Evolutionary conservation across 1,140 invertebrate species (phyloP).

Genomic region (Drepana arcuata): DNA sequence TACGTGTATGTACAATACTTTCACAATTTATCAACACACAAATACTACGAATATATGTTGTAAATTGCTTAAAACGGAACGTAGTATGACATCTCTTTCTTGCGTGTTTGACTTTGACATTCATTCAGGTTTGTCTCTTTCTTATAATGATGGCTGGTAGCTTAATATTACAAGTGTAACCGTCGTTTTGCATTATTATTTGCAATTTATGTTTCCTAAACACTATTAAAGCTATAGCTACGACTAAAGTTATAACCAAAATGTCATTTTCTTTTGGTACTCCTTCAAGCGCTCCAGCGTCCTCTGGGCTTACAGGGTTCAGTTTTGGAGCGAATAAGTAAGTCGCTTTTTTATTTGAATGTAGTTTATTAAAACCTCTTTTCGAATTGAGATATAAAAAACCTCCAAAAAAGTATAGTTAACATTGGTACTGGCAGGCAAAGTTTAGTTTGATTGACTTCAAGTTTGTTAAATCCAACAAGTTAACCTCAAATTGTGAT

Average conservation of each 20-base stretch:
- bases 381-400: constrained; percentile 11
- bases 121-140: too few relatives aligned
- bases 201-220: too few relatives aligned
- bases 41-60: too few relatives aligned
- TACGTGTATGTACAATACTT: too few relatives aligned
- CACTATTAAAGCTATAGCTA: too few relatives aligned
- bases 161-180: too few relatives aligned
- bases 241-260: constrained; percentile 9
- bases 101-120: too few relatives aligned
- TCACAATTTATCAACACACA: too few relatives aligned
- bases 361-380: constrained; percentile 13
- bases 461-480: constrained; percentile 5
- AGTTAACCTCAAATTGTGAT: constrained; percentile 1
- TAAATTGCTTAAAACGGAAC: too few relatives aligned
- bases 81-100: too few relatives aligned
- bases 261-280: constrained; percentile 61
- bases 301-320: constrained; percentile 44
- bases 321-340: constrained; percentile 64
- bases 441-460: background rate
- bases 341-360: constrained; percentile 24
- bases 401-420: background rate
- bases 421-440: background rate
- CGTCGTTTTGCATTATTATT: too few relatives aligned
- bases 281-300: constrained; percentile 55
- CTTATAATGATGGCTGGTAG: too few relatives aligned